Evolutionary conservation across 2,797 vertebrate species (phyloP).

Genomic region (Rhinogobio ventralis): DNA sequence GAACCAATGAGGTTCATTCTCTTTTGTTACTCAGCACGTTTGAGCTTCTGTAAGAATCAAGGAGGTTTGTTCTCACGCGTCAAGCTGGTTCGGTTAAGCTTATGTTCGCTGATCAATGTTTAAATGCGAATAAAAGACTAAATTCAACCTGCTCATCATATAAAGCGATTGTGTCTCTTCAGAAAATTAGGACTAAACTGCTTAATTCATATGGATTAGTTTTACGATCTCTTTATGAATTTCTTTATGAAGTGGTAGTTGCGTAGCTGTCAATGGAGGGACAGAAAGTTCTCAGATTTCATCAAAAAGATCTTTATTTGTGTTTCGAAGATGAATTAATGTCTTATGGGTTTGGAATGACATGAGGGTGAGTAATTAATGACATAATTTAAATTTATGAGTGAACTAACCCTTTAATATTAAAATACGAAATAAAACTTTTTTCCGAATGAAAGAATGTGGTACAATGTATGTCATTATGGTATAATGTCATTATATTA

Average conservation of each 20-base stretch:
- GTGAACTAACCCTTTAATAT: not conserved
- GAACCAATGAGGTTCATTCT: no score
- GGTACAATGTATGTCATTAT: no score
- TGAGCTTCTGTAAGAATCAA: not conserved
- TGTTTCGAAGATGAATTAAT: not conserved
- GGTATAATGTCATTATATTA: not conserved
- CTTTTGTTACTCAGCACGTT: not conserved
- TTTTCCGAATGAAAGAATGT: not conserved
- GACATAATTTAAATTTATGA: not conserved
- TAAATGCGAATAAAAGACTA: not conserved
- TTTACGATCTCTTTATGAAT: not conserved
- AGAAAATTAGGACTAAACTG: no score
- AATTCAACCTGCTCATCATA: no score
- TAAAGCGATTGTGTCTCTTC: no score
- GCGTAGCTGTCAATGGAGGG: no score
- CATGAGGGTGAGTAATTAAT: not conserved
- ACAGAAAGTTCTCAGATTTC: no score
- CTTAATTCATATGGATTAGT: not conserved
- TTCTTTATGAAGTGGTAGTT: not conserved
- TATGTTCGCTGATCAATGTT: not conserved
- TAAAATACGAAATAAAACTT: not conserved
- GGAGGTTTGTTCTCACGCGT: no score
- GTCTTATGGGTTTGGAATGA: not conserved
- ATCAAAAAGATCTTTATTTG: not conserved
- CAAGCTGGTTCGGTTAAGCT: no score